Conservation (phyloP, 1,140 invertebrate genomes). For the Eufriesea mexicana region DNA sequence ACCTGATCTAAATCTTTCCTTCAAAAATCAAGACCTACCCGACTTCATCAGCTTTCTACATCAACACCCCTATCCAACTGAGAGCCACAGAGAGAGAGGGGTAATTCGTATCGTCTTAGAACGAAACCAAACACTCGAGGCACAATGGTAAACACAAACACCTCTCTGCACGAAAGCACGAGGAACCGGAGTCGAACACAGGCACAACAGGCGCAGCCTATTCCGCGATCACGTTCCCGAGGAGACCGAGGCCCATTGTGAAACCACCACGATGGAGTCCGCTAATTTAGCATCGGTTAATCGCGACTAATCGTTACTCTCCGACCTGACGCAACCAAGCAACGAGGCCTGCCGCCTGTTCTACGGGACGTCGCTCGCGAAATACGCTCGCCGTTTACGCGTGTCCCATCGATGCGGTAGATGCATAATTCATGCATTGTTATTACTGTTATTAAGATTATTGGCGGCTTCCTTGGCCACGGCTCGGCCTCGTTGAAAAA, state of each 20-base stretch:
- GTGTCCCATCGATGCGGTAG: slow-evolving; percentile 5
- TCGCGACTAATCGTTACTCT: slow-evolving; percentile 15
- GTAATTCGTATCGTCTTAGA: no score
- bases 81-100: no score
- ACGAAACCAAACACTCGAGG: no score
- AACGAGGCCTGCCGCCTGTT: not conserved
- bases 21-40: no score
- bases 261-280: not conserved
- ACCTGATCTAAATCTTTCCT: no score
- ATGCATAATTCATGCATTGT: slow-evolving; percentile 38
- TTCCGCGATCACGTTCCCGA: not conserved
- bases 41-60: no score
- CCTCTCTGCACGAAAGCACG: not conserved
- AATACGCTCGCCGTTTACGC: slow-evolving; percentile 31
- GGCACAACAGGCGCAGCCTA: not conserved
- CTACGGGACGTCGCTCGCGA: not conserved
- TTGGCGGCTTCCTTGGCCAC: slow-evolving; percentile 42
- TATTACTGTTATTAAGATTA: slow-evolving; percentile 50
- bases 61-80: no score
- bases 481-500: slow-evolving; percentile 27
- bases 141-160: no score
- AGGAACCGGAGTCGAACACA: not conserved
- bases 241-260: not conserved
- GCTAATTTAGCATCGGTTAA: slow-evolving; percentile 30
- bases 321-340: slow-evolving; percentile 1